Evolutionary conservation across 2,113 vertebrate genomes (phyloP), one percentile per base, ranked within the genome.

Genomic region (Periophthalmus modestus): DNA sequence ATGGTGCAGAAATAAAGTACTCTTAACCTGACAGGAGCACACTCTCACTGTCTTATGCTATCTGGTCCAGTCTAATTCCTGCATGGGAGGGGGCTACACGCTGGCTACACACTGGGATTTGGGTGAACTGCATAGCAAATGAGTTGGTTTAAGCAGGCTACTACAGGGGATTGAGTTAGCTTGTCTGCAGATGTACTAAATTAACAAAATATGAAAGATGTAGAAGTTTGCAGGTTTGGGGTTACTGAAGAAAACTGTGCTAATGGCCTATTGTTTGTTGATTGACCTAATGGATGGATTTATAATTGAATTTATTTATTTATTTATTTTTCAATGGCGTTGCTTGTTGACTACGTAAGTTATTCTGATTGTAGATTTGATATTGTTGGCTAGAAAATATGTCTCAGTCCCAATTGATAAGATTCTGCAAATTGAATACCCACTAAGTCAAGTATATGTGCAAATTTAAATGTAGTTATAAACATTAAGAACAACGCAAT

Each of bases 1-100:
- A 91, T 89, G 88, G 80, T 84, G 86, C 83, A 82, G 77, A 88
- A 77, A 81, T 83, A 80, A 85, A 84, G 81, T 71, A 73, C 76
- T 73, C 61, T 66, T 73, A 73, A 74, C 76, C 80, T 71, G 66
- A 74, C 50, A 58, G 63, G 73, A 75, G 75, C 66, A 68, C 63
- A 58, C 52, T 72, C 68, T 57, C 79, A 46, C 72, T 57, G 23
- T 71, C 24, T 66, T 65, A 65, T 65, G 63, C 81, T 72, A 75
- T 82, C 65, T 81, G 63, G 76, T 78, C 16, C 21, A 82, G 75
- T 83, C 66, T 77, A 83, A 83, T 89, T 88, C 85, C 71, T 90
- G 75, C 39, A 43, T 43, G 39, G 39, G 39, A 79, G 84, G 77
- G 74, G 74, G 82, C 77, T 52, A 78, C 46, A 58, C 75, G 72